A percentile compares a stretch with the other conserved stretches of the same genome.
Conservation (phyloP, 2,113 vertebrate genomes). For the Hoplias malabaricus region DNA sequence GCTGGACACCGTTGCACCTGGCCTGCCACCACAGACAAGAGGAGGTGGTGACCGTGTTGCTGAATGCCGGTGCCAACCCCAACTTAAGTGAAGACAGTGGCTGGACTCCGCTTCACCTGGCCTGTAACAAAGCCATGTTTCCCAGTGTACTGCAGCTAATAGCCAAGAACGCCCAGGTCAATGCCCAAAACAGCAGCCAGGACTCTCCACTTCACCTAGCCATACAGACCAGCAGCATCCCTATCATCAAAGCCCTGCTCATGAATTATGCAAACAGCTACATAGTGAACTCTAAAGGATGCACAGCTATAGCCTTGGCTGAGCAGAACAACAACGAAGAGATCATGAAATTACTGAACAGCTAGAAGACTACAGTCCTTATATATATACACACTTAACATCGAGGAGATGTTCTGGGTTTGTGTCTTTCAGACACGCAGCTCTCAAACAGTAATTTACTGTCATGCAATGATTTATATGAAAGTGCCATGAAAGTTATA, state of each 20-base stretch:
- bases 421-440: too few relatives aligned
- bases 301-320: slow-evolving; percentile 76
- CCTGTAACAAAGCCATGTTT: slow-evolving; percentile 71
- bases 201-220: slow-evolving; percentile 81
- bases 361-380: neutral
- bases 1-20: slow-evolving; percentile 82
- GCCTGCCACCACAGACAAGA: slow-evolving; percentile 73
- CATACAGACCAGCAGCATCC: slow-evolving; percentile 68
- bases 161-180: slow-evolving; percentile 71
- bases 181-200: slow-evolving; percentile 70
- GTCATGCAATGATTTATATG: too few relatives aligned
- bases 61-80: slow-evolving; percentile 74
- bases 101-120: slow-evolving; percentile 83
- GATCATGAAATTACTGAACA: slow-evolving; percentile 68
- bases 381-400: too few relatives aligned
- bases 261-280: slow-evolving; percentile 69
- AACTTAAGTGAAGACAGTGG: slow-evolving; percentile 67
- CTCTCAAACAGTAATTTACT: too few relatives aligned
- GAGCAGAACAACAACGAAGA: slow-evolving; percentile 64
- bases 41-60: slow-evolving; percentile 64
- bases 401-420: too few relatives aligned
- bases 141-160: slow-evolving; percentile 75
- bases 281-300: slow-evolving; percentile 66
- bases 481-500: too few relatives aligned
- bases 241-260: slow-evolving; percentile 78